Evolutionary conservation across 2,797 vertebrate species (phyloP).

Genomic region (Eurystomus glaucurus): DNA sequence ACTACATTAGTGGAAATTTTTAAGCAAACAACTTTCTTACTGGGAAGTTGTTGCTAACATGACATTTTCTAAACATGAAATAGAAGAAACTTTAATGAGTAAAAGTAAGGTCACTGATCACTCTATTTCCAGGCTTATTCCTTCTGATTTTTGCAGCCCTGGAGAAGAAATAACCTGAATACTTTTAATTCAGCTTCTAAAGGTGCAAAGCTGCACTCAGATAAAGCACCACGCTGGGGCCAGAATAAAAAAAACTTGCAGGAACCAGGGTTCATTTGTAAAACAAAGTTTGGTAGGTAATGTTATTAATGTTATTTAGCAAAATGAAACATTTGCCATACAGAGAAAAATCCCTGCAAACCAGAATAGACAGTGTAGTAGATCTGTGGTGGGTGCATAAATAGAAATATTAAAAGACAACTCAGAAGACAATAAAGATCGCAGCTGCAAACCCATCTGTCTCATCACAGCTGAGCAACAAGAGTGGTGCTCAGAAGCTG

Average conservation of each 20-base stretch:
- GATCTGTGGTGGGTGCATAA: background rate
- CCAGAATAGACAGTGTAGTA: background rate
- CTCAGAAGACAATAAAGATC: background rate
- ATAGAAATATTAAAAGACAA: background rate
- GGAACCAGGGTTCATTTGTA: background rate
- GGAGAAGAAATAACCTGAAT: background rate
- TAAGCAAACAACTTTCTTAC: background rate
- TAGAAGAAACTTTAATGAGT: background rate
- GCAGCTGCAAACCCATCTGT: slow-evolving; percentile 50
- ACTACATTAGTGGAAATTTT: background rate
- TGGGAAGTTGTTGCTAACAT: background rate
- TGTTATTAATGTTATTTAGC: background rate
- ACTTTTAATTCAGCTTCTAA: slow-evolving; percentile 1
- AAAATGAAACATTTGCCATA: background rate
- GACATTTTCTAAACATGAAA: background rate
- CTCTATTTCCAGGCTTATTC: background rate
- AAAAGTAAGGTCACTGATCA: background rate
- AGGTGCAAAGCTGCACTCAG: background rate
- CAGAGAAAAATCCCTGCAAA: background rate
- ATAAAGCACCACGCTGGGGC: background rate
- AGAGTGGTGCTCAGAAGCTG: background rate
- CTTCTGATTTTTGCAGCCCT: background rate
- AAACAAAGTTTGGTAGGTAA: background rate
- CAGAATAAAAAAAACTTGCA: background rate
- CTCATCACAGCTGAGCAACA: background rate